phyloP scores from a whole-genome alignment of 2,888 invertebrate species.

The Lacanobia wlatinum region DNA sequence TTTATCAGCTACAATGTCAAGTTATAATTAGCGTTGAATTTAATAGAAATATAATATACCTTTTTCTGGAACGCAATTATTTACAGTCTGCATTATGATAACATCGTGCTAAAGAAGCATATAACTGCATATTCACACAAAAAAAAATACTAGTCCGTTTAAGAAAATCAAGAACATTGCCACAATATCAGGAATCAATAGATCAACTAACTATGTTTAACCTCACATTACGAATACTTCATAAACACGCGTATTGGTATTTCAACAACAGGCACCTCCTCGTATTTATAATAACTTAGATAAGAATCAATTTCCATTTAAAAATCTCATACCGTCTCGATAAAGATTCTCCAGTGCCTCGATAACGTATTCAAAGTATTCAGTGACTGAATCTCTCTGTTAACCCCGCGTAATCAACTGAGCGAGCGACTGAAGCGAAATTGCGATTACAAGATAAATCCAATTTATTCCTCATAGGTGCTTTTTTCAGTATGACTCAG shows the following conservation, averaged over 20 bases:
- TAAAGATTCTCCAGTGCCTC: constrained; percentile 62
- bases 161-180: constrained; percentile 3
- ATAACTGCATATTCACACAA: background rate
- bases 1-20: constrained; percentile 57
- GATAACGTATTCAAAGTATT: constrained; percentile 78
- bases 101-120: background rate
- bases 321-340: constrained; percentile 38
- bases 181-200: background rate
- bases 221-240: background rate
- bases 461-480: constrained; percentile 79
- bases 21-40: constrained; percentile 50
- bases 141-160: background rate
- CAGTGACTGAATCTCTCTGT: constrained; percentile 76
- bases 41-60: constrained; percentile 1
- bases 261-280: background rate
- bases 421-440: constrained; percentile 79
- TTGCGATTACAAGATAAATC: constrained; percentile 84
- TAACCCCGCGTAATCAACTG: constrained; percentile 78
- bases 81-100: background rate
- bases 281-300: constrained; percentile 29
- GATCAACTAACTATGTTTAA: background rate
- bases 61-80: constrained; percentile 26
- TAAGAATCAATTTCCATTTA: constrained; percentile 41
- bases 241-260: background rate
- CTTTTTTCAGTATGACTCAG: constrained; percentile 70